Evolutionary conservation across 2,888 invertebrate genomes (phyloP).

Genomic region (Pterostichus niger): DNA sequence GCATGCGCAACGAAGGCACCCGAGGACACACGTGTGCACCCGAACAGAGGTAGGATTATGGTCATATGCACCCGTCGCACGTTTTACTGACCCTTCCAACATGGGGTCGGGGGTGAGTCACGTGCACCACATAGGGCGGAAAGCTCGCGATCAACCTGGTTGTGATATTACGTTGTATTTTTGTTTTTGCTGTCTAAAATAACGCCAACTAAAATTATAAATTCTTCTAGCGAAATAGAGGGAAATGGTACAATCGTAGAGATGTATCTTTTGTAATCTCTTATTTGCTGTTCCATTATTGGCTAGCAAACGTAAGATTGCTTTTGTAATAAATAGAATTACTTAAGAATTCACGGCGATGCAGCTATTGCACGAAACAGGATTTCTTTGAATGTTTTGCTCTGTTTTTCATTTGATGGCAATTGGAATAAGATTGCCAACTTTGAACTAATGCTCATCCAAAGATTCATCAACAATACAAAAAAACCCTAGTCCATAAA

Average conservation of each 20-base stretch:
- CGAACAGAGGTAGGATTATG: conserved; percentile 12
- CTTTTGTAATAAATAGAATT: conserved; percentile 1
- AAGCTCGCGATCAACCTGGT: too few relatives aligned
- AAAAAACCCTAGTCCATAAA: too few relatives aligned
- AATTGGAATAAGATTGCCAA: too few relatives aligned
- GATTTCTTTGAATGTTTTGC: too few relatives aligned
- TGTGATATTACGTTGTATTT: background rate
- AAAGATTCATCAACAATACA: too few relatives aligned
- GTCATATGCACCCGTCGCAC: conserved; percentile 27
- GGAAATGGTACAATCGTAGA: background rate
- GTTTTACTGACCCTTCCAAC: conserved; percentile 35
- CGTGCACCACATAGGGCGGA: too few relatives aligned
- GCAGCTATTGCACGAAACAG: too few relatives aligned
- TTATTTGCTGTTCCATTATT: conserved; percentile 20
- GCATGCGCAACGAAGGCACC: conserved; percentile 22
- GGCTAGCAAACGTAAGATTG: conserved; percentile 7
- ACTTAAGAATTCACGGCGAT: too few relatives aligned
- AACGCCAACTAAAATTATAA: background rate
- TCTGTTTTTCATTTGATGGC: too few relatives aligned
- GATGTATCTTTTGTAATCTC: conserved; percentile 9
- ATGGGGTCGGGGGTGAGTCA: background rate
- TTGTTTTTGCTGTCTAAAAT: background rate
- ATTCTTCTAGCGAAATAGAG: background rate
- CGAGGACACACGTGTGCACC: background rate
- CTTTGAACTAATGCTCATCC: too few relatives aligned